These are phyloP conservation scores for Dendrolimus houi DNA, from an alignment of 2,888 invertebrate genomes.

Conservation along the genomic window DNA sequence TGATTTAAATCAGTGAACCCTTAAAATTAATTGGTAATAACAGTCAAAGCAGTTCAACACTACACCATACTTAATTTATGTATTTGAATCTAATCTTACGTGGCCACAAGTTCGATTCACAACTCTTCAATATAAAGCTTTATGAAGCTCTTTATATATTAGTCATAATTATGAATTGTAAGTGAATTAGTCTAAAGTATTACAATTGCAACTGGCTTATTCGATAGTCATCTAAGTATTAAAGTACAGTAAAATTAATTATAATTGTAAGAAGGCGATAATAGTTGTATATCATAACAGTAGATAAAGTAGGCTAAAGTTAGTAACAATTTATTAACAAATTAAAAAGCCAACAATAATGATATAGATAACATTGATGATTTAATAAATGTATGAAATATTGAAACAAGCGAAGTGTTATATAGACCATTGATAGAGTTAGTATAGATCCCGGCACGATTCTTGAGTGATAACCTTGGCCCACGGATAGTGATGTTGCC, in stretches of 20 bases:
- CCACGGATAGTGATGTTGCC: too few relatives aligned
- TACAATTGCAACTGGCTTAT: conserved; percentile 43
- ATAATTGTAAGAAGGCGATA: conserved; percentile 45
- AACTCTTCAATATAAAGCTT: conserved; percentile 75
- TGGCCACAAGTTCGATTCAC: conserved; percentile 75
- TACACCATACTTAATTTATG: conserved; percentile 17
- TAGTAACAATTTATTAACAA: conserved; percentile 32
- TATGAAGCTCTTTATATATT: conserved; percentile 70
- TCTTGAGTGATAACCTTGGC: too few relatives aligned
- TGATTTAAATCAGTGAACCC: conserved; percentile 27
- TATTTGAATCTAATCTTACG: conserved; percentile 56
- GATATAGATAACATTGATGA: conserved; percentile 30
- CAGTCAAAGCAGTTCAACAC: conserved; percentile 45
- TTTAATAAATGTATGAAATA: conserved; percentile 26
- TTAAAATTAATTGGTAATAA: conserved; percentile 43
- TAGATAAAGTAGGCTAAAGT: conserved; percentile 31
- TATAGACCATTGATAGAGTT: conserved; percentile 46
- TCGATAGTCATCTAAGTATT: conserved; percentile 33
- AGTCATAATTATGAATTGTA: conserved; percentile 41
- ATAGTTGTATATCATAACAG: conserved; percentile 22
- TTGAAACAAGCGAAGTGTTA: conserved; percentile 60
- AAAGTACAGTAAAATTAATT: conserved; percentile 28
- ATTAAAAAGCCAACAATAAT: conserved; percentile 14
- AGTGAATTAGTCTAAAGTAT: conserved; percentile 38
- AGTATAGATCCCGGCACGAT: not conserved